Evolutionary conservation across 2,113 vertebrate species (phyloP), one percentile per base, ranked within the genome.

Genomic region (Anoplopoma fimbria): DNA sequence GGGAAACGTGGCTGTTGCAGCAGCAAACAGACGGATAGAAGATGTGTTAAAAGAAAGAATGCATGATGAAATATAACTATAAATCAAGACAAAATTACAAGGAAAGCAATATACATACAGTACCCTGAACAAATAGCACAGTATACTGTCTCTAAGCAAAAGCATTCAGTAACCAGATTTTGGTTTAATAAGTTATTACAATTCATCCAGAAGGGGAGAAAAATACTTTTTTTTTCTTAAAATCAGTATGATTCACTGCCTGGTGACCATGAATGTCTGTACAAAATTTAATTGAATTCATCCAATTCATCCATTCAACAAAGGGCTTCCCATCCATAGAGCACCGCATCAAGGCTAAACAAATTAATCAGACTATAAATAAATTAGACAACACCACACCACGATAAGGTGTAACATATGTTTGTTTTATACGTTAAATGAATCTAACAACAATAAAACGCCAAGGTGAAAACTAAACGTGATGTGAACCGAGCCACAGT

Each of bases 401-500:
- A 45, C 12, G 27, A 21, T 34, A n/a, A n/a, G n/a, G n/a, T n/a
- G n/a, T n/a, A n/a, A n/a, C n/a, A n/a, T n/a, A n/a, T n/a, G 38
- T 65, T 27, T 38, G 51, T 60, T 71, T 61, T 5, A 38, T 42
- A 33, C 13, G 15, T n/a, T 23, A 51, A 51, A 47, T 58, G 45
- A 58, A 23, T 36, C 49, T 65, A 45, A 67, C 38, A 31, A 29
- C 60, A 55, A 25, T 29, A 33, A 53, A 55, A 47, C 6, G 10
- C 40, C 58, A 23, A 33, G 25, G 25, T 23, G 25, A 19, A 45
- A 74, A 42, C 9, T 7, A 21, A 67, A 47, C 5, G 0, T 9
- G 7, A 42, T 42, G 19, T 81, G 65, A 83, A 42, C 10, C 69
- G 3, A 8, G 42, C 69, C 19, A 9, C 36, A 77, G 82, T 40